A percentile compares a stretch with the other conserved stretches of the same genome.
Evolutionary conservation across 2,797 vertebrate genomes (phyloP).

Genomic region (Sebastes itinus): DNA sequence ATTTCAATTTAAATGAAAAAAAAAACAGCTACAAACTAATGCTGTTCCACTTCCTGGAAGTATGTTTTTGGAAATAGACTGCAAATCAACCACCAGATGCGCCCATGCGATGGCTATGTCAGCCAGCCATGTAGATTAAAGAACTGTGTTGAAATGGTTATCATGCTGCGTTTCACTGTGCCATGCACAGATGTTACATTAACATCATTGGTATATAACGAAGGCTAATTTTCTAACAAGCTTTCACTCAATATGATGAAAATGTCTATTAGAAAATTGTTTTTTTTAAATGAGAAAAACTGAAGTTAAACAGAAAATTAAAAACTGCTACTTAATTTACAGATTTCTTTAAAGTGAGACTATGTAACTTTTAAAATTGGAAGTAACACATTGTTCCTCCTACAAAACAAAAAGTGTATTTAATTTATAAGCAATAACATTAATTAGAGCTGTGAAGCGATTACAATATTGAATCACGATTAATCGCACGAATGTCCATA

Average conservation of each 20-base stretch:
- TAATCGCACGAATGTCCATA: too few species aligned
- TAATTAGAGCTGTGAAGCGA: too few species aligned
- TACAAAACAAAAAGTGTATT: not conserved
- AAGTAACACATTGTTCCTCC: not conserved
- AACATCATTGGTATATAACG: conserved; percentile 18
- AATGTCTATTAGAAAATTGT: not conserved
- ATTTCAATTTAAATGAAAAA: conserved; percentile 20
- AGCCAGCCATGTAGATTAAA: conserved; percentile 26
- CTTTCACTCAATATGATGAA: not conserved
- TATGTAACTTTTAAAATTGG: not conserved
- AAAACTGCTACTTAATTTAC: not conserved
- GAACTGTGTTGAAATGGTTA: conserved; percentile 3
- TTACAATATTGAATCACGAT: too few species aligned
- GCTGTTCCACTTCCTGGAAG: conserved; percentile 27
- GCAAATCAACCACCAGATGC: conserved; percentile 1
- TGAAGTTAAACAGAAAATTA: not conserved
- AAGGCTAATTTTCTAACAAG: conserved; percentile 16
- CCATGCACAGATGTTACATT: conserved; percentile 30
- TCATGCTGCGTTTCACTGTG: conserved; percentile 29
- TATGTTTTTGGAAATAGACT: conserved; percentile 25
- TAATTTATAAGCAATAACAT: not conserved
- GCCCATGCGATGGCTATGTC: conserved; percentile 6
- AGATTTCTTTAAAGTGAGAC: not conserved
- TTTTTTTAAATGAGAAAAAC: conserved; percentile 15
- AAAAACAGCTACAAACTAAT: conserved; percentile 22